Evolutionary conservation across 2,797 vertebrate genomes (phyloP).

Genomic region (Liasis olivaceus): DNA sequence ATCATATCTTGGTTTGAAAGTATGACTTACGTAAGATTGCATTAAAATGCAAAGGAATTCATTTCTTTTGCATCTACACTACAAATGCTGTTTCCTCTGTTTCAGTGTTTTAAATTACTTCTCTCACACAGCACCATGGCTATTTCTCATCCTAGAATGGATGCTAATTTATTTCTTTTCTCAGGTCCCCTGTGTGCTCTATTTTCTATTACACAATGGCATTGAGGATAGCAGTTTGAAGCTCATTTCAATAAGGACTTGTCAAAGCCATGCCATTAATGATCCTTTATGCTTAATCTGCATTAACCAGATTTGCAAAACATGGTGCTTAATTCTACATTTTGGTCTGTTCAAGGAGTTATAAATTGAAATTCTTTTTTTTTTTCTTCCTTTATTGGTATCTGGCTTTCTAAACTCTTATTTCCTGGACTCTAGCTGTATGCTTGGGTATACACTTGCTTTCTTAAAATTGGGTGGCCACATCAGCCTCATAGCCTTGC

Average conservation of each 20-base stretch:
- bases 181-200: background rate
- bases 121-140: background rate
- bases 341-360: background rate
- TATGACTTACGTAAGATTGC: background rate
- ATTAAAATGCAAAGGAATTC: background rate
- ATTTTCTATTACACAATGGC: background rate
- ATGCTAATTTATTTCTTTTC: background rate
- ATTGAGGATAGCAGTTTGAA: background rate
- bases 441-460: background rate
- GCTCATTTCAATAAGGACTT: background rate
- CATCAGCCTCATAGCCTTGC: background rate
- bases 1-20: background rate
- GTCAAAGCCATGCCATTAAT: background rate
- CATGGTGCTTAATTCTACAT: background rate
- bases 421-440: background rate
- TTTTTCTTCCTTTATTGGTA: no score
- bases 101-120: background rate
- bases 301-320: background rate
- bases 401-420: background rate
- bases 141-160: background rate
- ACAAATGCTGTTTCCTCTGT: background rate
- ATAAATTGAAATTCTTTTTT: background rate
- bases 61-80: background rate
- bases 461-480: background rate
- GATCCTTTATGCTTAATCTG: background rate